Conservation (phyloP, 1,140 invertebrate genomes). For the Tetragnatha versicolor region DNA sequence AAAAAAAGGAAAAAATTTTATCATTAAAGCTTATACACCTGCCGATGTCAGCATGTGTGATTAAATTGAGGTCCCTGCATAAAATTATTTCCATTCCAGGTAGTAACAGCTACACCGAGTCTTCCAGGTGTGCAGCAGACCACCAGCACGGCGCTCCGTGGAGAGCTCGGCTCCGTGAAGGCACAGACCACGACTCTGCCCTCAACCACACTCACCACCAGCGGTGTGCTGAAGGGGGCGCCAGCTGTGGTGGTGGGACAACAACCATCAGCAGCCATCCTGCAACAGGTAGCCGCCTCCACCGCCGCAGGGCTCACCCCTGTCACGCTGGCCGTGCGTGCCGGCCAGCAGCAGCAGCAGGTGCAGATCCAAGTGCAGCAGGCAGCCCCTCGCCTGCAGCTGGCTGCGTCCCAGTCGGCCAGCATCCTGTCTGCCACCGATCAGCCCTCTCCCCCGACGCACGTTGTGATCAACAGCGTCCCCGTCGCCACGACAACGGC, state of each 20-base stretch:
- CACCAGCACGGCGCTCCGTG: neutral
- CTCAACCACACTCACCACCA: slow-evolving; percentile 32
- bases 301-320: neutral
- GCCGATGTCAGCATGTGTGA: too few species aligned
- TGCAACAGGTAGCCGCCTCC: slow-evolving; percentile 37
- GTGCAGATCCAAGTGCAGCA: slow-evolving; percentile 49
- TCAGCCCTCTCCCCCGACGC: neutral
- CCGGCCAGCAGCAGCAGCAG: slow-evolving; percentile 18
- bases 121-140: slow-evolving; percentile 31
- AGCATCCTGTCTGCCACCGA: slow-evolving; percentile 26
- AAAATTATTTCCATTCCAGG: slow-evolving; percentile 53
- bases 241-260: slow-evolving; percentile 46
- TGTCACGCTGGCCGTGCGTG: slow-evolving; percentile 50
- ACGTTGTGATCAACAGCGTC: too few species aligned
- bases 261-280: slow-evolving; percentile 34
- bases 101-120: slow-evolving; percentile 60
- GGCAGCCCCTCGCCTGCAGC: slow-evolving; percentile 19
- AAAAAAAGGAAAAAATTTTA: too few species aligned
- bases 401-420: slow-evolving; percentile 20
- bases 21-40: too few species aligned
- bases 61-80: too few species aligned
- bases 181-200: slow-evolving; percentile 35
- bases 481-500: too few species aligned
- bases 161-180: slow-evolving; percentile 40
- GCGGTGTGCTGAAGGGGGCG: slow-evolving; percentile 31